Base-by-base conservation (phyloP, 1,140 invertebrate genomes). In the Coenobita brevimanus region DNA sequence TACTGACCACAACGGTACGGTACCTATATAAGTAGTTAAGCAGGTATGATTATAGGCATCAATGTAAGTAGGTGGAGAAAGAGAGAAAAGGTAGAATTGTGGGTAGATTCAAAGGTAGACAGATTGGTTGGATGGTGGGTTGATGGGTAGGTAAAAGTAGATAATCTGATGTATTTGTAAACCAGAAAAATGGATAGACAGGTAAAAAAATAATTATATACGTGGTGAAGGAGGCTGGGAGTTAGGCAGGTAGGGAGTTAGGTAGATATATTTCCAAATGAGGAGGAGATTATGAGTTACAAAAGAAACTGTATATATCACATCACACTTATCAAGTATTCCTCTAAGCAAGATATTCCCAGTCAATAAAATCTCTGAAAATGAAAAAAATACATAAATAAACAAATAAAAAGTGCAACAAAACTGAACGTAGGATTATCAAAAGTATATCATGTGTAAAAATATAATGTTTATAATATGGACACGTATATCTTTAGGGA, bases 131-230 rank as follows among this genome's bases (percentile, higher is more conserved):
- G 17, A 78, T 46, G 21, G n/a, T 41, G 17, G 62, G 33, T 64
- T 36, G 62, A 62, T 82, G 43, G 62, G 38, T 82, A 62, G 33
- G 38, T 82, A 62, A 64, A 62, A 64, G 43, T 82, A 62, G 62
- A 62, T 82, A 62, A 64, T 33, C 67, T 33, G 62, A 62, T 50
- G 27, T 79, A 54, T 79, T n/a, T 54, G 36, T 54, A 50, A n/a
- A 50, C 30, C 33, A 57, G 27, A 54, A 8, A 50, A 27, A 50
- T 79, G 10, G 1, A 54, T 54, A 54, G n/a, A 54, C 57, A 54
- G n/a, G 24, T 79, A 50, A 21, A 79, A 54, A 50, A 4, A 73
- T 73, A 36, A 6, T 36, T 30, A 30, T 67, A 67, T 67, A 67
- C 8, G 8, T 67, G 24, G 6, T 8, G 13, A 67, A 17, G 33